These are phyloP conservation scores for Lasioglossum pauxillum DNA, from an alignment of 2,888 invertebrate genomes.

Conservation along the genomic window DNA sequence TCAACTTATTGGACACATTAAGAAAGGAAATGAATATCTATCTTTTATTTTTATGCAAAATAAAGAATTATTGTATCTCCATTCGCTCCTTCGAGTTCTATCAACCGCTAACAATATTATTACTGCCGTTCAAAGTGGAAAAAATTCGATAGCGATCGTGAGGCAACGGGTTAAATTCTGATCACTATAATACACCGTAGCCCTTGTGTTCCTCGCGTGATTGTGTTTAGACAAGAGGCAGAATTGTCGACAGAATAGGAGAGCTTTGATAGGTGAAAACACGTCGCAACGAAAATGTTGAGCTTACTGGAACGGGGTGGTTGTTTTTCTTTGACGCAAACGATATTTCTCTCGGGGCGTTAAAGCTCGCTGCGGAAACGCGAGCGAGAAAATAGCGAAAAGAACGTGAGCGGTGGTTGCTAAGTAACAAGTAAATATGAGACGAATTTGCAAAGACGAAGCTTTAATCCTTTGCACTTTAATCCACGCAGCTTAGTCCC, in stretches of 20 bases:
- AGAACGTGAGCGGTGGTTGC: slow-evolving; percentile 22
- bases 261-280: neutral
- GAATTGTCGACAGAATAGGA: neutral
- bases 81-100: neutral
- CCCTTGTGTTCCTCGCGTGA: neutral
- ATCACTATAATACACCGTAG: neutral
- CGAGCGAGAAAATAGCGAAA: neutral
- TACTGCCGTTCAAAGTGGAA: neutral
- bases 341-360: slow-evolving; percentile 9
- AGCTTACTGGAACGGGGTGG: neutral
- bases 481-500: neutral
- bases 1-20: no score
- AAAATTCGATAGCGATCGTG: neutral
- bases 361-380: neutral
- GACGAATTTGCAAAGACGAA: slow-evolving; percentile 34
- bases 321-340: slow-evolving; percentile 7
- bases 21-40: no score
- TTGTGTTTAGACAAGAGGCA: neutral
- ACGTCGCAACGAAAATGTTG: neutral
- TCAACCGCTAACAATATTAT: neutral
- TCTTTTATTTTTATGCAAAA: no score
- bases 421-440: slow-evolving; percentile 48
- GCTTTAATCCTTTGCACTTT: slow-evolving; percentile 33
- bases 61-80: neutral
- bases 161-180: neutral